Percentiles rank a stretch among this genome's conserved stretches.
These are phyloP conservation scores for Phalanger gymnotis DNA, from an alignment of 2,797 vertebrate genomes.

Conservation along the genomic window DNA sequence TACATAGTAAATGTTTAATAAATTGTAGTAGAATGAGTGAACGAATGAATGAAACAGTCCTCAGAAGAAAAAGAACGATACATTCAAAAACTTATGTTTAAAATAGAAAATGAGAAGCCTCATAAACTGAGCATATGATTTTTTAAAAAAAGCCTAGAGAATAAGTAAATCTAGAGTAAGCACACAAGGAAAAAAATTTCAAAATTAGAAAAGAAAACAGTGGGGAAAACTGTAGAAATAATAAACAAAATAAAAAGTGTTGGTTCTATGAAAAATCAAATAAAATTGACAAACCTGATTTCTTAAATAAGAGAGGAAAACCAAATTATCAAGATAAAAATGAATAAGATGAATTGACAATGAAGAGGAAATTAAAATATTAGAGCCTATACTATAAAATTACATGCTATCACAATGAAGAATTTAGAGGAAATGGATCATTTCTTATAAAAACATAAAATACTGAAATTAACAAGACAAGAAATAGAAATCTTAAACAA, in stretches of 20 bases:
- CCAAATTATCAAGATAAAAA: background rate
- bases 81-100: background rate
- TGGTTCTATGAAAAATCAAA: background rate
- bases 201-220: background rate
- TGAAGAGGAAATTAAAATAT: background rate
- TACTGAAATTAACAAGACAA: background rate
- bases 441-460: background rate
- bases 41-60: background rate
- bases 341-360: background rate
- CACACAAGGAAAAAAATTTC: background rate
- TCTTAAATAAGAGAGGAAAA: background rate
- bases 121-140: background rate
- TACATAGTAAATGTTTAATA: background rate
- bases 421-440: background rate
- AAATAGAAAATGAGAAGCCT: background rate
- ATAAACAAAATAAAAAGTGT: background rate
- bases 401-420: background rate
- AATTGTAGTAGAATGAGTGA: background rate
- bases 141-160: background rate
- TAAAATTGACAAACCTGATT: background rate
- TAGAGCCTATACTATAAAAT: background rate
- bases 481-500: background rate
- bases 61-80: background rate
- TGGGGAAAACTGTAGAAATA: background rate
- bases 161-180: background rate